Conservation (phyloP, 2,113 vertebrate species). For the Paradoxurus hermaphroditus region DNA sequence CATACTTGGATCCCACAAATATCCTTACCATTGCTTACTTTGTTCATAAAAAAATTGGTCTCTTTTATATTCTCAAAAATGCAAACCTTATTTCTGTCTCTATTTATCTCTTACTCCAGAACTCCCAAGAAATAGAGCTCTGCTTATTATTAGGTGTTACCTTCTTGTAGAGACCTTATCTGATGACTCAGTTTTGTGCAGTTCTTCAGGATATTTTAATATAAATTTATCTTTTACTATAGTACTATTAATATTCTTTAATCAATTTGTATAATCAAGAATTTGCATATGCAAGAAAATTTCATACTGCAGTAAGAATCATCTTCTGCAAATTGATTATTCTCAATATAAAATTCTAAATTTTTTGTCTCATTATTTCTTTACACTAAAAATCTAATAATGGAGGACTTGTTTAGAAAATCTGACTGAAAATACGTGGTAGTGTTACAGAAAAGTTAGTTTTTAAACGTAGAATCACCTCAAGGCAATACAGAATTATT, state of each 20-base stretch:
- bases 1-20: background rate
- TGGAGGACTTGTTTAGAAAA: background rate
- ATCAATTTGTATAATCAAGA: background rate
- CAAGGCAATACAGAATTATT: background rate
- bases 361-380: background rate
- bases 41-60: background rate
- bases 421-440: background rate
- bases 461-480: background rate
- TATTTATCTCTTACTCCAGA: background rate
- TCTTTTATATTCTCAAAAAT: background rate
- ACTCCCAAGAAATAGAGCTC: background rate
- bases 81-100: background rate
- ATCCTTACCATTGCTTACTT: background rate
- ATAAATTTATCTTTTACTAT: background rate
- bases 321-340: background rate
- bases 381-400: background rate
- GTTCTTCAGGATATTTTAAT: background rate
- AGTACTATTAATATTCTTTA: background rate
- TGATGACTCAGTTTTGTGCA: background rate
- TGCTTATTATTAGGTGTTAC: background rate
- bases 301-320: background rate
- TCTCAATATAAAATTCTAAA: background rate
- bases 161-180: background rate
- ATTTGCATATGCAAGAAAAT: background rate
- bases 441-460: background rate